Evolutionary conservation across 2,113 vertebrate genomes (phyloP).

Genomic region (Cyanoramphus novaezelandiae): DNA sequence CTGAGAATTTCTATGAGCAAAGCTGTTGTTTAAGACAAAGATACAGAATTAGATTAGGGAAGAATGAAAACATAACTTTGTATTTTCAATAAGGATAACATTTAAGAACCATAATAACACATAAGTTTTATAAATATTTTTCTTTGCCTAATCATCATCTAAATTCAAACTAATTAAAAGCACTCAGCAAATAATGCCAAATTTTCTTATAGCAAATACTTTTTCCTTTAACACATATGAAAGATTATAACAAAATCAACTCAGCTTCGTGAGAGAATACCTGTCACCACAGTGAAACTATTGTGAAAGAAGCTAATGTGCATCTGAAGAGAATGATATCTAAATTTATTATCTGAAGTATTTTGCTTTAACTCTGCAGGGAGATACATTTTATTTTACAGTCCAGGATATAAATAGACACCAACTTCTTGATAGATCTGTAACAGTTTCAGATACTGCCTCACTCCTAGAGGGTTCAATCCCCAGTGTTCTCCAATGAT

Average conservation of each 20-base stretch:
- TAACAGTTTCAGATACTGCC: not conserved
- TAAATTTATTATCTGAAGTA: slow-evolving; percentile 24
- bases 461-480: not conserved
- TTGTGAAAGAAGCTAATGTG: slow-evolving; percentile 16
- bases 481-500: not conserved
- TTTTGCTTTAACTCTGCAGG: slow-evolving; percentile 48
- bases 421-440: slow-evolving; percentile 20
- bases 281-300: slow-evolving; percentile 25
- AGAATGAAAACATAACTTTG: not conserved
- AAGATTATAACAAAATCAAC: not conserved
- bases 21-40: not conserved
- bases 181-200: not conserved
- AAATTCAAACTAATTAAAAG: not conserved
- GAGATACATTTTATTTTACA: slow-evolving; percentile 1
- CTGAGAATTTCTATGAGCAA: not conserved
- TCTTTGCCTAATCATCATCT: not conserved
- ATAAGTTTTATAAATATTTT: not conserved
- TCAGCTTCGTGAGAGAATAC: slow-evolving; percentile 2
- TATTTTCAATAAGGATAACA: not conserved
- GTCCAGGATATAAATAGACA: slow-evolving; percentile 45
- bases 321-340: not conserved
- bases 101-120: not conserved
- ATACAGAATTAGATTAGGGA: not conserved
- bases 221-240: not conserved
- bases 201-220: not conserved